Evolutionary conservation across 2,113 vertebrate genomes (phyloP), one percentile per base, ranked within the genome.

Genomic region (Rynchops niger): DNA sequence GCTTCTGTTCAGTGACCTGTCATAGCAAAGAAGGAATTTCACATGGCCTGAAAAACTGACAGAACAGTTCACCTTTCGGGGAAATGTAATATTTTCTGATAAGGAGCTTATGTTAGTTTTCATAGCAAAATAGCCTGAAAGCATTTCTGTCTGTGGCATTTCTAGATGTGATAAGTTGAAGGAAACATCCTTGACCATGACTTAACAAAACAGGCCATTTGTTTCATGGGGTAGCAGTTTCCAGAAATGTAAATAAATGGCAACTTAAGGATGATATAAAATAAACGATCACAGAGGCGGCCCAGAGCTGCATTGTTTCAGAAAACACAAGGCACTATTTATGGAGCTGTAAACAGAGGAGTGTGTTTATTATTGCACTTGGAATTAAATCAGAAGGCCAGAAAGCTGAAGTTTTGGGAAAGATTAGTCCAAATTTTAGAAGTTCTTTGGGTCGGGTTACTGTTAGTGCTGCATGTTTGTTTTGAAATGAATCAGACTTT

Each of bases 51-150:
- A 98, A 98, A 98, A 99, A 97, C 98, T 99, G 98, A 99, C 98
- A 98, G 97, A 98, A 98, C 96, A 49, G 84, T 98, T 98, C 98
- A 98, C 98, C 98, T 98, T 98, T 98, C 12, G 21, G 97, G 97
- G 94, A 97, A 98, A 98, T 95, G 93, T 99, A 99, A 99, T 99
- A 98, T 98, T 98, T 99, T 99, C 97, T 98, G 99, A 99, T 99
- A 99, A 99, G 98, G 97, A 99, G 98, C 98, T 99, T 99, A 99
- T 99, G 98, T 96, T 98, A 97, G 98, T 98, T 98, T 98, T 98
- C 96, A 96, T 96, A 92, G 97, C 95, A 98, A 98, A 98, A 98
- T 98, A 98, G 98, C 97, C 98, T 93, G 85, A 95, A 93, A 98
- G 98, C 98, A 96, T 97, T 98, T 97, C 97, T 98, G 97, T 98